Evolutionary conservation across 2,888 invertebrate species (phyloP), one percentile per base, ranked within the genome.

Genomic region (Athrips mouffetella): DNA sequence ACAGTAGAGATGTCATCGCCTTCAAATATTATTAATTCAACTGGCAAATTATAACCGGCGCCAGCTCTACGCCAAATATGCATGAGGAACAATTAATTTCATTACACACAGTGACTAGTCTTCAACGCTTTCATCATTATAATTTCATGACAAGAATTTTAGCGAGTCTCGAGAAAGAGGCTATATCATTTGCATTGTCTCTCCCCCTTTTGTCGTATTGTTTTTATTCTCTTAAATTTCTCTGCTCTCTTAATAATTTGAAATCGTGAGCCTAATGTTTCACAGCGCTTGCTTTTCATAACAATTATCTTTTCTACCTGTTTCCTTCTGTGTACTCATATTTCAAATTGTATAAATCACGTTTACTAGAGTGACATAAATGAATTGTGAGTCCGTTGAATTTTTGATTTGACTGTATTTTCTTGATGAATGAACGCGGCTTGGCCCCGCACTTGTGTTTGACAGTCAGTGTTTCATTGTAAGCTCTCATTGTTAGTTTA

Each of bases 81-180:
- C 21, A 13, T 21, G 11, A n/a, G 21, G 21, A 44, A 44, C 44
- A 44, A 44, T 44, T 44, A 44, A 31, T 44, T 20, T 44, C 31
- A 44, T 44, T 31, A 31, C 21, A 10, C 21, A 25, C 25, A 45
- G 27, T 41, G 45, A 49, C 39, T 49, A 18, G 44, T 23, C 13
- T 39, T 31, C 39, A 25, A 16, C 35, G 41, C 30, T 39, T 44
- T 39, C 45, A 31, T 49, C 45, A 30, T 49, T 49, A 39, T 31
- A 48, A 45, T 49, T 49, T 40, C 45, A 49, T 49, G 39, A 45
- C 41, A 29, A 49, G 41, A 46, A 49, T 45, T 40, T 46, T 46
- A 41, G 40, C 29, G 39, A 18, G 37, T 40, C 29, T 21, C 25
- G 13, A 29, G 25, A 45, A 30, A 13, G 45, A 7, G 27, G 44